Percentiles rank a stretch among this genome's conserved stretches.
phyloP scores from a whole-genome alignment of 2,797 vertebrate species.

The Megalops cyprinoides region DNA sequence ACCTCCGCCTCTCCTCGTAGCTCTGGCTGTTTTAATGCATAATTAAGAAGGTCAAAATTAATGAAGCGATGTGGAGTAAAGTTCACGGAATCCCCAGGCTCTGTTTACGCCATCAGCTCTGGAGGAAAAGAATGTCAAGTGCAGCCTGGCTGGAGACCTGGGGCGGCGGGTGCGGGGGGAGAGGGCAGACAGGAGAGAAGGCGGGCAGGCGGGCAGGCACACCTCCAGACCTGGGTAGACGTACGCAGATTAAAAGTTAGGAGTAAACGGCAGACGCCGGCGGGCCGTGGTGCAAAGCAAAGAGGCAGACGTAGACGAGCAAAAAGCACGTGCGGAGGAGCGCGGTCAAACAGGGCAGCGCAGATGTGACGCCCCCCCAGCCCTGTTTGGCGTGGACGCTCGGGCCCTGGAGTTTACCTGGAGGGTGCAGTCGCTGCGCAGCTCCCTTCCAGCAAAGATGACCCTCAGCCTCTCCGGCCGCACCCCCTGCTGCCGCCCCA shows the following conservation, averaged over 20 bases:
- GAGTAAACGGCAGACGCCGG: too few species aligned
- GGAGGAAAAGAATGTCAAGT: constrained; percentile 70
- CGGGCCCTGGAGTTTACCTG: constrained; percentile 72
- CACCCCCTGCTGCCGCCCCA: constrained; percentile 84
- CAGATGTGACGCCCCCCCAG: not conserved
- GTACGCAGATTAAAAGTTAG: not conserved
- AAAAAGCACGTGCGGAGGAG: too few species aligned
- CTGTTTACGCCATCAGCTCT: constrained; percentile 79
- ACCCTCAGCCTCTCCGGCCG: constrained; percentile 79
- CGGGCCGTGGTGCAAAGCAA: not conserved
- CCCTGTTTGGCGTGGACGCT: not conserved
- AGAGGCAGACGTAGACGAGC: not conserved
- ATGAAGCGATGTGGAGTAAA: constrained; percentile 84
- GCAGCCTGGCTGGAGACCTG: constrained; percentile 36
- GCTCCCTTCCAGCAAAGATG: constrained; percentile 88
- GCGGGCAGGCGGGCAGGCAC: not conserved
- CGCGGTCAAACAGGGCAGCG: too few species aligned
- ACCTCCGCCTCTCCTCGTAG: constrained; percentile 59
- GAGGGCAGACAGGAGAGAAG: constrained; percentile 23
- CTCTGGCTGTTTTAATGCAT: constrained; percentile 81
- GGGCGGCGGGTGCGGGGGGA: constrained; percentile 48
- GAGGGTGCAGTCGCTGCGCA: constrained; percentile 78
- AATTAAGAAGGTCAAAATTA: constrained; percentile 90
- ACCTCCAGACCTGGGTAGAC: not conserved
- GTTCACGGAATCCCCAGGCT: constrained; percentile 83